Evolutionary conservation across 2,888 invertebrate species (phyloP).

Genomic region (Drosophila vallismaia): DNA sequence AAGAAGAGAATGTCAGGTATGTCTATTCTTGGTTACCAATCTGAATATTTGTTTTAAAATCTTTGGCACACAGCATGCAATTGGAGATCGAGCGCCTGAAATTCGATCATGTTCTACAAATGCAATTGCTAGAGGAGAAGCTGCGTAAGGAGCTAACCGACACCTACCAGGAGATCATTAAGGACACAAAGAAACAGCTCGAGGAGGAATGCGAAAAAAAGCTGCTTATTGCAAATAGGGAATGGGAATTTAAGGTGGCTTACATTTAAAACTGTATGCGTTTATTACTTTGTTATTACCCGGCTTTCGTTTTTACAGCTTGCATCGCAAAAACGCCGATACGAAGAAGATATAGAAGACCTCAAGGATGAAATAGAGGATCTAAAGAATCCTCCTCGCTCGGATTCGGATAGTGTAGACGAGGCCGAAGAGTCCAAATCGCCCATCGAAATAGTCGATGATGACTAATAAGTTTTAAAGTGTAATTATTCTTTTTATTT

Average conservation of each 20-base stretch:
- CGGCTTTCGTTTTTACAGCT: constrained; percentile 46
- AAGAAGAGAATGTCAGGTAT: constrained; percentile 69
- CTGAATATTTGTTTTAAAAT: background rate
- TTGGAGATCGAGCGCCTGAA: constrained; percentile 51
- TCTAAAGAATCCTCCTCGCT: constrained; percentile 12
- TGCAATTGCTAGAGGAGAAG: constrained; percentile 72
- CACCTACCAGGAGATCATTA: constrained; percentile 64
- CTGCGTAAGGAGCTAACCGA: constrained; percentile 79
- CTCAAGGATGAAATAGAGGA: constrained; percentile 63
- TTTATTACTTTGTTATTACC: background rate
- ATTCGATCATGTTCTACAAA: constrained; percentile 53
- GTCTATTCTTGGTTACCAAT: background rate
- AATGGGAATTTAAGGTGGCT: constrained; percentile 73
- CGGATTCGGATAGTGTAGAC: constrained; percentile 52
- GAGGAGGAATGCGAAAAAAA: constrained; percentile 64
- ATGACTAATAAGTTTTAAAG: constrained; percentile 10
- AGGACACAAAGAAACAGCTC: constrained; percentile 55
- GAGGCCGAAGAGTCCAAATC: constrained; percentile 40
- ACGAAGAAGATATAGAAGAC: constrained; percentile 65
- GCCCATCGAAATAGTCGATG: constrained; percentile 33
- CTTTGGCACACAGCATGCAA: constrained; percentile 48
- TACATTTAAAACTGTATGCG: background rate
- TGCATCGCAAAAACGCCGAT: constrained; percentile 53
- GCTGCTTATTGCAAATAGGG: constrained; percentile 62
- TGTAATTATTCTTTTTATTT: constrained; percentile 1